These are phyloP conservation scores for Anoplopoma fimbria DNA, from an alignment of 2,113 vertebrate genomes.

Conservation along the genomic window DNA sequence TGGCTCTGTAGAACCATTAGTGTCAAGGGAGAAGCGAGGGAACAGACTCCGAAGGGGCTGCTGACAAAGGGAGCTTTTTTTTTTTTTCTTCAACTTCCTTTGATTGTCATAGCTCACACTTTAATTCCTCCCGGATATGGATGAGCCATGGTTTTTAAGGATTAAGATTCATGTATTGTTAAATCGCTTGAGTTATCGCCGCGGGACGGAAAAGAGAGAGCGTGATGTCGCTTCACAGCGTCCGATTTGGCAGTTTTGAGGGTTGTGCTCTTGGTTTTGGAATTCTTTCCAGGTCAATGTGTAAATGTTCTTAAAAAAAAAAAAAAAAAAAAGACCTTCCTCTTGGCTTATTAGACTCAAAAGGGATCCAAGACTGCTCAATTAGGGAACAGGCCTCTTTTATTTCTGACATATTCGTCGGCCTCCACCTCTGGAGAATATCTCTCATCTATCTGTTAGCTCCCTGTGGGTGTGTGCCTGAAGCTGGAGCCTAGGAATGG, in stretches of 20 bases:
- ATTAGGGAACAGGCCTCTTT: constrained; percentile 79
- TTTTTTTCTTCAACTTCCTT: constrained; percentile 44
- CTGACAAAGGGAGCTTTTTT: constrained; percentile 75
- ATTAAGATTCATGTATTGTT: constrained; percentile 77
- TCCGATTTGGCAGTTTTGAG: constrained; percentile 59
- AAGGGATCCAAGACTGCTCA: constrained; percentile 75
- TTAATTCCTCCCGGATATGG: constrained; percentile 77
- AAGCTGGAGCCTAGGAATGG: constrained; percentile 77
- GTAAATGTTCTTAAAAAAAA: constrained; percentile 57
- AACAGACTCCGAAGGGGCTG: constrained; percentile 65
- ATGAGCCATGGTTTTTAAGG: constrained; percentile 75
- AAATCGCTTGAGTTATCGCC: constrained; percentile 65
- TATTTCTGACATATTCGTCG: constrained; percentile 79
- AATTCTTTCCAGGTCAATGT: constrained; percentile 65
- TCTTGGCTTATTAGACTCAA: constrained; percentile 62
- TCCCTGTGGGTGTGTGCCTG: constrained; percentile 81
- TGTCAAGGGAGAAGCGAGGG: constrained; percentile 70
- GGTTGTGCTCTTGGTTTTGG: constrained; percentile 50
- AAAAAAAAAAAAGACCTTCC: constrained; percentile 47
- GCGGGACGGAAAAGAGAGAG: constrained; percentile 31
- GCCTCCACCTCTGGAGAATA: constrained; percentile 78
- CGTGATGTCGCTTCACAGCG: constrained; percentile 19
- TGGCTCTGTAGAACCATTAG: constrained; percentile 68
- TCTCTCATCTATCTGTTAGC: constrained; percentile 81
- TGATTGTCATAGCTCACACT: constrained; percentile 77